Base-by-base conservation (phyloP, 2,888 invertebrate species). In the Bombylius major region DNA sequence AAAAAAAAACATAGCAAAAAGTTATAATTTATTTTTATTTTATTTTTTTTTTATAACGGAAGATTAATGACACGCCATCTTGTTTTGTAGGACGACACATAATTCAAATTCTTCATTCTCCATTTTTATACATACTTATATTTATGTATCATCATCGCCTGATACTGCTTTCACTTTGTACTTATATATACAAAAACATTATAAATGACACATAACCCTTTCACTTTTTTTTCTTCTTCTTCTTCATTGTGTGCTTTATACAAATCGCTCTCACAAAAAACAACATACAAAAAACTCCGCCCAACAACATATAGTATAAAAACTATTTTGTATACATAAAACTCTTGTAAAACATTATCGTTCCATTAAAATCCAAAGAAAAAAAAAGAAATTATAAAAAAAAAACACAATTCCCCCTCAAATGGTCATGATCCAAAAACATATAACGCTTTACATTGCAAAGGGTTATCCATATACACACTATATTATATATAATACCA, bases 1-100 rank as follows among this genome's bases (percentile, higher is more conserved):
- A 36, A 36, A 50, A 34, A 34, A 50, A 50, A 4, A 36, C 1
- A 42, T 11, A 11, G 11, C 39, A 42, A 5, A 42, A 42, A 23
- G 3, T 23, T 23, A 23, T 23, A 23, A 23, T 23, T 23, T 23
- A 23, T 23, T 23, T n/a, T n/a, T n/a, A n/a, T n/a, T 8, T 6
- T 34, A 32, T 5, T 6, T 34, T 6, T 33, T 33, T 11, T 50
- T 50, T 42, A 33, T 42, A 49, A 23, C n/a, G 14, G 34, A 54
- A 56, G 53, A 56, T 56, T 56, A 53, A 56, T 56, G 56, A 53
- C 56, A 47, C 56, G 53, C 53, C 56, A 56, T 56, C 50, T 56
- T 56, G 56, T 47, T 50, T 39, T 51, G 48, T 49, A 54, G 54
- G 54, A 54, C 54, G 54, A 42, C 53, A 54, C 42, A 54, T 54